These are phyloP conservation scores for Penaeus vannamei DNA, from an alignment of 1,140 invertebrate species.

Conservation along the genomic window DNA sequence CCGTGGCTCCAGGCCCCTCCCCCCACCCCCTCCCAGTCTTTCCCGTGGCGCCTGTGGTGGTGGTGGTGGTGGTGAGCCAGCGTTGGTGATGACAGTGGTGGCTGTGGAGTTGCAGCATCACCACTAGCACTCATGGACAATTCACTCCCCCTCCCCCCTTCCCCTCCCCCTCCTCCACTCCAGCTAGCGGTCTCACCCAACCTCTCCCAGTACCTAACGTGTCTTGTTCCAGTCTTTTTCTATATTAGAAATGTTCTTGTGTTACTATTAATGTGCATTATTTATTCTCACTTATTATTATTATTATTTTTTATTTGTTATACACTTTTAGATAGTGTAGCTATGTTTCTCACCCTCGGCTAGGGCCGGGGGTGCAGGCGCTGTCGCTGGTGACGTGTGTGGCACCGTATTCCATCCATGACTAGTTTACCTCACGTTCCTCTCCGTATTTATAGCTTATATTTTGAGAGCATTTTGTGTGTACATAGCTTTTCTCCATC, in stretches of 20 bases:
- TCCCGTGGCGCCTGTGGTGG: constrained; percentile 46
- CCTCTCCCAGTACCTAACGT: constrained; percentile 53
- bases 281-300: constrained; percentile 53
- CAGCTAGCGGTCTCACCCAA: constrained; percentile 53
- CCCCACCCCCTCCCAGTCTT: constrained; percentile 49
- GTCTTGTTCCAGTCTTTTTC: constrained; percentile 49
- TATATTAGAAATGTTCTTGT: constrained; percentile 58
- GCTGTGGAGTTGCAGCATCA: not conserved
- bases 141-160: not conserved
- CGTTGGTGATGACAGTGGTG: constrained; percentile 36
- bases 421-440: constrained; percentile 59
- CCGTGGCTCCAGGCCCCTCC: constrained; percentile 49
- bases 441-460: constrained; percentile 55
- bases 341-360: constrained; percentile 40
- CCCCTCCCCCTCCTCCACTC: constrained; percentile 17
- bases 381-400: constrained; percentile 47
- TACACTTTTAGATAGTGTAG: constrained; percentile 56
- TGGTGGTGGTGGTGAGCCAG: constrained; percentile 44
- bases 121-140: constrained; percentile 6
- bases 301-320: constrained; percentile 23
- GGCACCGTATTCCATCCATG: constrained; percentile 57
- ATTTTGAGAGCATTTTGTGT: constrained; percentile 59
- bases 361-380: constrained; percentile 46
- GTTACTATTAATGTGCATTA: constrained; percentile 51
- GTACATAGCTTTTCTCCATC: constrained; percentile 52